Evolutionary conservation across 1,140 invertebrate species (phyloP).

Genomic region (Sycobia sp.): DNA sequence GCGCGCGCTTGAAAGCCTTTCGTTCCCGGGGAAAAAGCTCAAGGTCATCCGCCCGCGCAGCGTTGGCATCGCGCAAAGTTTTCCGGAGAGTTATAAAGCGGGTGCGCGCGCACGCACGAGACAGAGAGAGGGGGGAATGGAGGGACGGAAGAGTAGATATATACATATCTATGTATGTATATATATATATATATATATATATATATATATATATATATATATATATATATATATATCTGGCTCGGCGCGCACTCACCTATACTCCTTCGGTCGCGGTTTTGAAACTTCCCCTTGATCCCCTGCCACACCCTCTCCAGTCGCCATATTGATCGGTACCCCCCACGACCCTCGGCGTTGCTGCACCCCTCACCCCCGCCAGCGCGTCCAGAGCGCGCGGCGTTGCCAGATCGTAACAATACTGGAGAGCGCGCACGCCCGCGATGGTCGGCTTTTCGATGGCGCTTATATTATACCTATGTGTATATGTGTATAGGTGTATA

Average conservation of each 20-base stretch:
- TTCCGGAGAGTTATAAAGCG: not conserved
- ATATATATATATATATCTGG: too few species aligned
- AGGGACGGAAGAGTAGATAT: too few species aligned
- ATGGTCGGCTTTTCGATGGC: too few species aligned
- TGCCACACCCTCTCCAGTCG: slow-evolving; percentile 50
- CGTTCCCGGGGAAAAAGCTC: slow-evolving; percentile 41
- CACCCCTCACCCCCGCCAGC: not conserved
- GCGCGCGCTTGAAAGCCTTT: slow-evolving; percentile 10
- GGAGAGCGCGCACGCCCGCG: too few species aligned
- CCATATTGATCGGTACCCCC: slow-evolving; percentile 53
- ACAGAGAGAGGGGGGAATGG: too few species aligned
- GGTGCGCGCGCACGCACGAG: too few species aligned
- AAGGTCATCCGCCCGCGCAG: slow-evolving; percentile 41
- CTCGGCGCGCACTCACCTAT: slow-evolving; percentile 11
- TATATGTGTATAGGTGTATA: too few species aligned
- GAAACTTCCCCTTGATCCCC: slow-evolving; percentile 43
- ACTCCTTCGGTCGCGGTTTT: slow-evolving; percentile 22
- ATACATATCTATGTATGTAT: too few species aligned
- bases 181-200: too few species aligned
- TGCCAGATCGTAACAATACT: slow-evolving; percentile 26
- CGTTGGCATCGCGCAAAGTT: too few species aligned
- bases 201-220: too few species aligned
- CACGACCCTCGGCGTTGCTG: slow-evolving; percentile 26
- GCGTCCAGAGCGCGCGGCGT: slow-evolving; percentile 29
- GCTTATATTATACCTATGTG: too few species aligned